These are phyloP conservation scores for Caloenas nicobarica DNA, from an alignment of 2,113 vertebrate species.

Conservation along the genomic window DNA sequence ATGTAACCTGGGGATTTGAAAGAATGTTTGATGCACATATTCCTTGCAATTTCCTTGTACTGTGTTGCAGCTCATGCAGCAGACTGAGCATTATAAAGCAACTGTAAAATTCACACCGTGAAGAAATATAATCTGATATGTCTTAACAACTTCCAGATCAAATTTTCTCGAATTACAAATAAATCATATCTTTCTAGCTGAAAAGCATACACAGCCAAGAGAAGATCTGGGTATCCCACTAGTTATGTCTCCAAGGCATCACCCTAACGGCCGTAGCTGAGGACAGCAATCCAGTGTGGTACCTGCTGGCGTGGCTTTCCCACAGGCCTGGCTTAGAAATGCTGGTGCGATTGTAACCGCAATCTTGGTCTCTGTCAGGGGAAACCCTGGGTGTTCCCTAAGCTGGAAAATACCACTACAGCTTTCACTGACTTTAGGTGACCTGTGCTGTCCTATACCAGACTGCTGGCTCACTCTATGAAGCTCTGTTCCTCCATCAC, in stretches of 20 bases:
- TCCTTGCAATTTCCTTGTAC: background rate
- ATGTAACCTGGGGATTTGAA: background rate
- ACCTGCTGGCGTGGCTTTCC: background rate
- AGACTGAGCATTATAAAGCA: background rate
- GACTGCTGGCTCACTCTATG: background rate
- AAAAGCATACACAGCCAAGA: background rate
- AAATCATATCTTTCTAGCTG: background rate
- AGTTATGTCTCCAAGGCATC: background rate
- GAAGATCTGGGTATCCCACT: background rate
- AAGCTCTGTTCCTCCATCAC: background rate
- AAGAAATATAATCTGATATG: accelerated
- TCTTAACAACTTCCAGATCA: background rate
- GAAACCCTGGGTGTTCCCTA: too few species aligned
- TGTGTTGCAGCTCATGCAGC: background rate
- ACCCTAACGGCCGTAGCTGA: accelerated
- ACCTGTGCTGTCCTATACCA: background rate
- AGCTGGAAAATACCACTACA: background rate
- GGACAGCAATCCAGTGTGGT: background rate
- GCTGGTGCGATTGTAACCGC: background rate
- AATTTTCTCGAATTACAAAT: background rate
- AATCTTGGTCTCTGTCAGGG: background rate
- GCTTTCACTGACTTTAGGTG: background rate
- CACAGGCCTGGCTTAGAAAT: background rate
- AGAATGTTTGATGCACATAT: background rate
- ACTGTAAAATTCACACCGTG: background rate